phyloP scores from a whole-genome alignment of 2,797 vertebrate genomes.

The Vipera ursinii region DNA sequence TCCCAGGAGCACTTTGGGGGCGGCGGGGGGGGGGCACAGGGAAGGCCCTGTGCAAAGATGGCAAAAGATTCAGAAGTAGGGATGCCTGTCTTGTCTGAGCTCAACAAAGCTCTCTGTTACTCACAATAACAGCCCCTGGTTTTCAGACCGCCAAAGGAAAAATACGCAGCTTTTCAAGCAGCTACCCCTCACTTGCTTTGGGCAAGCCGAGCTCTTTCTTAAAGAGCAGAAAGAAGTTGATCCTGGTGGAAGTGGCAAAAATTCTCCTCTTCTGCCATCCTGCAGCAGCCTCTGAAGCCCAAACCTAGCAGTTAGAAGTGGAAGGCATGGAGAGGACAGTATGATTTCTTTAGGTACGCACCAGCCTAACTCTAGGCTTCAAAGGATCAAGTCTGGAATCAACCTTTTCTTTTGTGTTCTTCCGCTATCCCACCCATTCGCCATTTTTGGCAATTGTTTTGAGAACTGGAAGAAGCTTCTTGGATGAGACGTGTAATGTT shows the following conservation, averaged over 20 bases:
- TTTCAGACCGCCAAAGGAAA: background rate
- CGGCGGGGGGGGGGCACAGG: background rate
- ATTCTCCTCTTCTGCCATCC: background rate
- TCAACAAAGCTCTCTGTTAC: background rate
- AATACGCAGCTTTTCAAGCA: background rate
- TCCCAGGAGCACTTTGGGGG: background rate
- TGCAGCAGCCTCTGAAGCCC: background rate
- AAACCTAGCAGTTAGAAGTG: background rate
- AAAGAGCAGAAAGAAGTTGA: background rate
- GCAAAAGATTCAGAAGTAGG: background rate
- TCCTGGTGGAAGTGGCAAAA: background rate
- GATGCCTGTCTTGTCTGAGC: background rate
- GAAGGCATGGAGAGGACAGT: too few species aligned
- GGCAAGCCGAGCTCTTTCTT: background rate
- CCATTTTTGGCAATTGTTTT: too few species aligned
- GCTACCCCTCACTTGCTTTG: background rate
- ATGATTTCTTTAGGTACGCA: too few species aligned
- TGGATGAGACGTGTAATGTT: too few species aligned
- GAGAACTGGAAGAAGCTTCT: too few species aligned
- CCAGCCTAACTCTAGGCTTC: background rate
- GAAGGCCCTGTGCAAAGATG: background rate
- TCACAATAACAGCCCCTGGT: background rate
- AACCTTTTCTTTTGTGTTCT: background rate
- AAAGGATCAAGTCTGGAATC: background rate
- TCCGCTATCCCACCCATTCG: background rate